phyloP scores from a whole-genome alignment of 2,113 vertebrate genomes.

The Steatornis caripensis region DNA sequence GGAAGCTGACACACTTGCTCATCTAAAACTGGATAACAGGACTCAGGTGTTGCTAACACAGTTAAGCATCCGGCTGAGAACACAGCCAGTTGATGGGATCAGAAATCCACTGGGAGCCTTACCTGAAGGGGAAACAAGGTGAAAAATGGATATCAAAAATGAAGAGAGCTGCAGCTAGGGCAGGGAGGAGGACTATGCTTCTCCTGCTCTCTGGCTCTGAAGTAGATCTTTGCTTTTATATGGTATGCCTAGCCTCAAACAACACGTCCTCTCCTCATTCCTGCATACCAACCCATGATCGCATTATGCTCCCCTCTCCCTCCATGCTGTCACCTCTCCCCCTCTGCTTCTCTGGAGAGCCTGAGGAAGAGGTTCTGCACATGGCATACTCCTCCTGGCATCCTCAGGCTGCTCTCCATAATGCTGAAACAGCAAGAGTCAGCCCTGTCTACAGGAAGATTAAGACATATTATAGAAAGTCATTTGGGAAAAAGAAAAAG shows the following conservation, averaged over 20 bases:
- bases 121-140: neutral
- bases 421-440: neutral
- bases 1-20: neutral
- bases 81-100: neutral
- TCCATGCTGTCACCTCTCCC: neutral
- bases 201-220: neutral
- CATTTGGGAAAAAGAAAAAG: neutral
- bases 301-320: neutral
- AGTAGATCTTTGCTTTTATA: neutral
- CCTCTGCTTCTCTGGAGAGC: neutral
- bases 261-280: neutral
- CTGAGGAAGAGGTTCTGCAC: neutral
- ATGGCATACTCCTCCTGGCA: neutral
- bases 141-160: neutral
- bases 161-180: neutral
- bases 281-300: neutral
- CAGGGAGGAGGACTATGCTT: neutral
- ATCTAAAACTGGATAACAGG: neutral
- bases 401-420: neutral
- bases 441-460: neutral
- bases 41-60: neutral
- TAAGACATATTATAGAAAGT: neutral
- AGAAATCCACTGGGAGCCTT: neutral
- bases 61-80: neutral
- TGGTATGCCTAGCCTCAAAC: neutral